Conservation (phyloP, 2,888 invertebrate species). For the Tetropium fuscum region DNA sequence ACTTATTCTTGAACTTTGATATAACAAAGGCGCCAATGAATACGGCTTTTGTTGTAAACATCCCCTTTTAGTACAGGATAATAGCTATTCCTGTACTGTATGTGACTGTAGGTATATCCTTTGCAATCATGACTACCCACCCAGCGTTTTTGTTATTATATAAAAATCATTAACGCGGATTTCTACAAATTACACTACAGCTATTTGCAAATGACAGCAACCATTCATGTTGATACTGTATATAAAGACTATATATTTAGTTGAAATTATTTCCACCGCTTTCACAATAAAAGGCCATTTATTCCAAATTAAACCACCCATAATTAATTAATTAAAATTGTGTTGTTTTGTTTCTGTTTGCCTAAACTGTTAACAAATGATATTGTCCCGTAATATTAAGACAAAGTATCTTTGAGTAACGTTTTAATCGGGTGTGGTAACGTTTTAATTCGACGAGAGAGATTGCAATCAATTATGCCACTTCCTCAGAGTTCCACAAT, state of each 20-base stretch:
- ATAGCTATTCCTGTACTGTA: no score
- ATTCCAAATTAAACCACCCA: conserved; percentile 16
- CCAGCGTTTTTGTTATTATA: not conserved
- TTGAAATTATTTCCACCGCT: conserved; percentile 16
- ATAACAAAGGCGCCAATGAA: no score
- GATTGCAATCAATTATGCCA: not conserved
- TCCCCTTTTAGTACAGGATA: no score
- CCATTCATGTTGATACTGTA: not conserved
- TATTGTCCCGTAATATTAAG: conserved; percentile 4
- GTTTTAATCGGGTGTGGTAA: not conserved
- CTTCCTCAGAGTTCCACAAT: no score
- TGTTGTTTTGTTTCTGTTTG: conserved; percentile 1
- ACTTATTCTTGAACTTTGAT: no score
- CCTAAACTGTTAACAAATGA: not conserved
- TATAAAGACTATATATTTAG: not conserved
- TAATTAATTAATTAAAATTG: conserved; percentile 19
- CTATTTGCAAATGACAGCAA: conserved; percentile 9
- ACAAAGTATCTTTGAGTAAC: not conserved
- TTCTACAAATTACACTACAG: conserved; percentile 26
- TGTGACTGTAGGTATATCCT: no score
- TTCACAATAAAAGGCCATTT: conserved; percentile 19
- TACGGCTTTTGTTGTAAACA: no score
- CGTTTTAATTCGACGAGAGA: not conserved
- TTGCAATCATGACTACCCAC: no score
- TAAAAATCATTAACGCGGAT: conserved; percentile 17